phyloP scores from a whole-genome alignment of 2,888 invertebrate genomes.

The Enchytraeus crypticus region DNA sequence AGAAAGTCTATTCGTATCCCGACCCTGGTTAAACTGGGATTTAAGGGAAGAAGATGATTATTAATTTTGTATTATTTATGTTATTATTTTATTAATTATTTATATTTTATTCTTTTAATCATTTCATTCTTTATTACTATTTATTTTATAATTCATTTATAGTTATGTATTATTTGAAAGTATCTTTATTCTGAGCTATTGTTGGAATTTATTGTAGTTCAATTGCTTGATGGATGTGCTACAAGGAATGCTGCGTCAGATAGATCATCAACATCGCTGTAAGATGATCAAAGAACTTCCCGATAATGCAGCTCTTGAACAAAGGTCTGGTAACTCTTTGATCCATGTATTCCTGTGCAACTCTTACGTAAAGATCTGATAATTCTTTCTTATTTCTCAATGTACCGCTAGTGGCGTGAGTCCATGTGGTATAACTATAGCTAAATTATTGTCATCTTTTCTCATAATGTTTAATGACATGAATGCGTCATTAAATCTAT shows the following conservation, averaged over 20 bases:
- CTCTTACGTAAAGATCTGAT: background rate
- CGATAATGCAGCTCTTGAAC: slow-evolving; percentile 16
- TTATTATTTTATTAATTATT: no score
- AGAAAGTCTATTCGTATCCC: no score
- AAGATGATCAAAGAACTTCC: slow-evolving; percentile 55
- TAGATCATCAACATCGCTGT: slow-evolving; percentile 68
- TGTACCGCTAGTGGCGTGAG: background rate
- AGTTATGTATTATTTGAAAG: background rate
- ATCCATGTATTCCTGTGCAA: background rate
- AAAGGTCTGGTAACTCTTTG: slow-evolving; percentile 4
- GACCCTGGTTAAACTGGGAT: no score
- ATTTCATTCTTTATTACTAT: no score
- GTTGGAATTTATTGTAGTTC: slow-evolving; percentile 15
- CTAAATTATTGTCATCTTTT: background rate
- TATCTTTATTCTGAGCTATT: background rate
- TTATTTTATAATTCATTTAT: no score
- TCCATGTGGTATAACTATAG: background rate
- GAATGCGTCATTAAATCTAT: no score
- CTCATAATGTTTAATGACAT: no score
- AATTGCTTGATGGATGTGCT: slow-evolving; percentile 69
- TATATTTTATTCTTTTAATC: no score
- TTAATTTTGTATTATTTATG: no score
- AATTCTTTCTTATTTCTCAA: background rate
- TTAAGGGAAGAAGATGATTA: no score
- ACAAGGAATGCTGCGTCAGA: slow-evolving; percentile 71